phyloP scores from a whole-genome alignment of 2,797 vertebrate species.

The Lycodopsis pacificus region DNA sequence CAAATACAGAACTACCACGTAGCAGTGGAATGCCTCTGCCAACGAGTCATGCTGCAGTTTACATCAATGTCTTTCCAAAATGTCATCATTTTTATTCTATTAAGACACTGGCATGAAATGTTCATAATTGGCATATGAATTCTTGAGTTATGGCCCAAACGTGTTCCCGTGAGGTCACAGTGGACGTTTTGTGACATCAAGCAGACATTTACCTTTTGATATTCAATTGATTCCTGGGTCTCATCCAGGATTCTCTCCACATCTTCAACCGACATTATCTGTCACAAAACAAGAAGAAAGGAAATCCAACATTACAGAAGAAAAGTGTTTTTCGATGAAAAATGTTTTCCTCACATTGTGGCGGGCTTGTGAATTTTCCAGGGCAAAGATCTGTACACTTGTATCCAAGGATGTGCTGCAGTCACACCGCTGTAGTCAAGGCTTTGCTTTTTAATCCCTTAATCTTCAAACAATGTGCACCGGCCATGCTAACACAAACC shows the following conservation, averaged over 20 bases:
- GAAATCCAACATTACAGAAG: constrained; percentile 5
- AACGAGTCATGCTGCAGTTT: background rate
- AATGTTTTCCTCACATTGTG: constrained; percentile 21
- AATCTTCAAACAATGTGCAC: constrained; percentile 78
- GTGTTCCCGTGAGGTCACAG: background rate
- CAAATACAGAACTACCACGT: background rate
- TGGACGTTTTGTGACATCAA: background rate
- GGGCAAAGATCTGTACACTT: constrained; percentile 30
- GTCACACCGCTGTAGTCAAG: constrained; percentile 61
- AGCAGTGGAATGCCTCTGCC: background rate
- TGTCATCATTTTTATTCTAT: background rate
- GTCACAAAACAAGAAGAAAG: constrained; percentile 40
- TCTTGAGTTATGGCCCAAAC: background rate
- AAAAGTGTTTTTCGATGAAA: constrained; percentile 21
- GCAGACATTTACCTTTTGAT: constrained; percentile 88
- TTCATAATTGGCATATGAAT: background rate
- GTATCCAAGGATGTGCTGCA: constrained; percentile 60
- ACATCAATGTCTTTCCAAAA: background rate
- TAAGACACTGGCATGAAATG: background rate
- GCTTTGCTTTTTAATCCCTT: constrained; percentile 79
- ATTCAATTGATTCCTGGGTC: constrained; percentile 93
- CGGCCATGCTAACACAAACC: constrained; percentile 65
- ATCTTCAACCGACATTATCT: constrained; percentile 96
- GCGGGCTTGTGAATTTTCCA: constrained; percentile 31
- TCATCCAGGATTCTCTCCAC: constrained; percentile 95